These are phyloP conservation scores for Phocoena phocoena DNA, from an alignment of 2,113 vertebrate genomes.

Conservation along the genomic window DNA sequence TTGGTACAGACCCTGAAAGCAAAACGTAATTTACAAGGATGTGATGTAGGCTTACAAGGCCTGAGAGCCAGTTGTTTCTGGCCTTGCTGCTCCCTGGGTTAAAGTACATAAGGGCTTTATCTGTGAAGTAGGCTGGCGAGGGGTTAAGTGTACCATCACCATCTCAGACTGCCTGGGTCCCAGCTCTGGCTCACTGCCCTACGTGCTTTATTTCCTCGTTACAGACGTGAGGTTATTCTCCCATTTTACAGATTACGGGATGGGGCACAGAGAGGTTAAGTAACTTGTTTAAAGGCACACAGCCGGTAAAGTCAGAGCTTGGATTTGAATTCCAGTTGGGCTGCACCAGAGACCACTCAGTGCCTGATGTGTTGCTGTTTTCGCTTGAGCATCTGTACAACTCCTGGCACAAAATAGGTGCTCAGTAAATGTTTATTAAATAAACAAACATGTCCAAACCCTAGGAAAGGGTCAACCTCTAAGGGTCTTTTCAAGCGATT, in stretches of 20 bases:
- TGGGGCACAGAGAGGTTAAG: background rate
- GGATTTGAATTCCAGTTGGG: background rate
- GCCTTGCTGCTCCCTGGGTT: background rate
- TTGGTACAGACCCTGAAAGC: background rate
- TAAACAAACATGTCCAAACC: background rate
- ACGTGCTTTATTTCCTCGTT: fast-evolving
- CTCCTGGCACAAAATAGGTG: background rate
- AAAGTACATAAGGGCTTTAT: background rate
- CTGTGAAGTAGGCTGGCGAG: background rate
- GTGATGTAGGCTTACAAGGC: background rate
- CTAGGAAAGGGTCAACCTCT: background rate
- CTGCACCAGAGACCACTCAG: background rate
- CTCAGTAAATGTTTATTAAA: background rate
- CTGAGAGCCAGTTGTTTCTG: background rate
- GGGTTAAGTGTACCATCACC: background rate
- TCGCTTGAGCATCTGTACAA: background rate
- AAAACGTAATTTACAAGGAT: background rate
- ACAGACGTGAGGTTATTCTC: background rate
- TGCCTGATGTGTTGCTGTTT: background rate
- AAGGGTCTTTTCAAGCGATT: background rate
- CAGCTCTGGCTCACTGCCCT: background rate
- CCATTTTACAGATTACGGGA: background rate
- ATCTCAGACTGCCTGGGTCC: background rate
- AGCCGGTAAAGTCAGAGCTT: background rate
- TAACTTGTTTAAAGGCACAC: background rate